Conservation (phyloP, 2,888 invertebrate genomes). For the Metellina segmentata region DNA sequence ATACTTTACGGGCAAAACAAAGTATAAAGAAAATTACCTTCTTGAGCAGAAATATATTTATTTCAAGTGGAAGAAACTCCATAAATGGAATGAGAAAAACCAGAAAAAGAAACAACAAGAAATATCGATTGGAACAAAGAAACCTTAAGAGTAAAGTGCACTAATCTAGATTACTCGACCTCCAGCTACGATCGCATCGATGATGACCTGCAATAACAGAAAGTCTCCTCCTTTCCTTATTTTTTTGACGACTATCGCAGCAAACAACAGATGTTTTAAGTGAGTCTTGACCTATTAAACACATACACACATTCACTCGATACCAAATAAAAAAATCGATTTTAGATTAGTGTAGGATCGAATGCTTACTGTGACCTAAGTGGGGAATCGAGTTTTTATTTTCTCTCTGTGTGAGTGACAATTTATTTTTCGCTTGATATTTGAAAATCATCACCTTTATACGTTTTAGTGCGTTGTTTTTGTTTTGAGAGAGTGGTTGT, state of each 20-base stretch:
- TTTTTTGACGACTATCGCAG: conserved; percentile 54
- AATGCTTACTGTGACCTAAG: conserved; percentile 2
- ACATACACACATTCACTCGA: conserved; percentile 40
- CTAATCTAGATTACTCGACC: conserved; percentile 41
- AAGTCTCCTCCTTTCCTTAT: conserved; percentile 28
- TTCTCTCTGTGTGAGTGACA: background rate
- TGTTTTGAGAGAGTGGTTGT: background rate
- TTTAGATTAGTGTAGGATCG: conserved; percentile 56
- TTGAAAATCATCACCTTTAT: background rate
- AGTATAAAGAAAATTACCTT: conserved; percentile 21
- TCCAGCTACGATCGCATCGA: conserved; percentile 24
- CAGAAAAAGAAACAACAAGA: conserved; percentile 9
- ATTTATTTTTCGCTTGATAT: background rate
- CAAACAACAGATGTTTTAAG: conserved; percentile 69
- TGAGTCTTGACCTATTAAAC: conserved; percentile 60
- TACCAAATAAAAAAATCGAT: conserved; percentile 46
- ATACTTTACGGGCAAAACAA: background rate
- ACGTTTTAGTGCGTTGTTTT: background rate
- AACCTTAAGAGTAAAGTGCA: conserved; percentile 15
- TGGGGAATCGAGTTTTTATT: conserved; percentile 7
- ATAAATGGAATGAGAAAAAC: conserved; percentile 27
- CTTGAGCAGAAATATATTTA: conserved; percentile 22
- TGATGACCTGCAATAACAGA: conserved; percentile 56
- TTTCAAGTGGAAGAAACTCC: conserved; percentile 10
- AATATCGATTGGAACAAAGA: conserved; percentile 26